Evolutionary conservation across 2,888 invertebrate species (phyloP).

Genomic region (Carabus problematicus): DNA sequence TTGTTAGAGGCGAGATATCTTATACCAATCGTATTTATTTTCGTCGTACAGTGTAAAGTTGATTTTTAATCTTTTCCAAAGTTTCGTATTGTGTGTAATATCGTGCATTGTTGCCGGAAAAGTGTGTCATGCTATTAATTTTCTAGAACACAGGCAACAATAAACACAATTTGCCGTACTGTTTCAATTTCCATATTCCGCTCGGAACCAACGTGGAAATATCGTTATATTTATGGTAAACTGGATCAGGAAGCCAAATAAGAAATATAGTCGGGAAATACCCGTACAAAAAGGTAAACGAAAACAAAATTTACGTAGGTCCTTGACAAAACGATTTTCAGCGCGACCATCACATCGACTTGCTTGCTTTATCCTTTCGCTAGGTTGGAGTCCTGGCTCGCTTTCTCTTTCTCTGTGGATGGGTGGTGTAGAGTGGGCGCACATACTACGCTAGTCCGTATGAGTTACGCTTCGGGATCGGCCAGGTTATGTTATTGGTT

Average conservation of each 20-base stretch:
- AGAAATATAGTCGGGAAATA: conserved; percentile 23
- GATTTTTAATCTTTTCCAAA: background rate
- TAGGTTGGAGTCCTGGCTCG: background rate
- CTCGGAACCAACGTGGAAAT: conserved; percentile 2
- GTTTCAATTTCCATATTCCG: conserved; percentile 1
- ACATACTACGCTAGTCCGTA: conserved; percentile 5
- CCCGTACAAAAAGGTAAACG: conserved; percentile 29
- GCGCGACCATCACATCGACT: conserved; percentile 5
- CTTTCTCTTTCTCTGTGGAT: background rate
- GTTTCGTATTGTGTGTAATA: background rate
- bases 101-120: background rate
- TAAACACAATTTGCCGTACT: too few relatives aligned
- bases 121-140: too few relatives aligned
- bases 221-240: conserved; percentile 32
- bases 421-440: background rate
- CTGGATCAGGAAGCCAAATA: conserved; percentile 32
- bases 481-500: conserved; percentile 40
- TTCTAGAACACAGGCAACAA: too few relatives aligned
- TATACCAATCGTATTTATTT: background rate
- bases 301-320: conserved; percentile 38
- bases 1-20: too few relatives aligned
- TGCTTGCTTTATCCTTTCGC: background rate
- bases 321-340: conserved; percentile 39
- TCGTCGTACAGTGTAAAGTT: background rate
- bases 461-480: conserved; percentile 34